These are phyloP conservation scores for Rapana venosa DNA, from an alignment of 2,888 invertebrate species.

Conservation along the genomic window DNA sequence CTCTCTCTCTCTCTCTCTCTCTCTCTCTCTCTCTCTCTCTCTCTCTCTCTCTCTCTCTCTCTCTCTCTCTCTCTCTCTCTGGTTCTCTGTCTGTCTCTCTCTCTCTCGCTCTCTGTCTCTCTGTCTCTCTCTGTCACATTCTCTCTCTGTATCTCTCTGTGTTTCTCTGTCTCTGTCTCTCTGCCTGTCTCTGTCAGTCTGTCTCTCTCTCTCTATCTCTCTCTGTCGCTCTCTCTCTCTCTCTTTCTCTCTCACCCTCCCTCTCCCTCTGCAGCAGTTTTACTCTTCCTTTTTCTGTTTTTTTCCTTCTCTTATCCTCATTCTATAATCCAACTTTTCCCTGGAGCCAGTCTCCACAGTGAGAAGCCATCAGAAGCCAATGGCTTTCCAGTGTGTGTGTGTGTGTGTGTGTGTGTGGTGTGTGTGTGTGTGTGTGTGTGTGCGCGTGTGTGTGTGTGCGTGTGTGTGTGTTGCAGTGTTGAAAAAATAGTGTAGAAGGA, in stretches of 20 bases:
- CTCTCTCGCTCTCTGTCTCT: not conserved
- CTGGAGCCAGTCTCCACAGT: too few species aligned
- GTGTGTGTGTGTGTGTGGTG: too few species aligned
- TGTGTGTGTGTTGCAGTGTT: too few species aligned
- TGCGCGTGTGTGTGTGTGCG: too few species aligned
- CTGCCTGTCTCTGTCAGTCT: not conserved
- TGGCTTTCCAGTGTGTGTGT: too few species aligned
- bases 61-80: not conserved
- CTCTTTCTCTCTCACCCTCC: constrained; percentile 3
- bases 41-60: not conserved
- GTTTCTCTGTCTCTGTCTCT: not conserved
- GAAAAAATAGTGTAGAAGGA: too few species aligned
- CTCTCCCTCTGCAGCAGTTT: not conserved
- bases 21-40: constrained; percentile 9
- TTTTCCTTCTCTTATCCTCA: not conserved
- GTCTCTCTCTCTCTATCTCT: not conserved
- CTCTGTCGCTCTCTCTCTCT: not conserved
- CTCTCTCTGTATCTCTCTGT: not conserved
- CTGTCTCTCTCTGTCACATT: not conserved
- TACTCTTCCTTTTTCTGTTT: too few species aligned
- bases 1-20: constrained; percentile 8
- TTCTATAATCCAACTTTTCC: not conserved
- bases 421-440: too few species aligned
- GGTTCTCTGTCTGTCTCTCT: not conserved
- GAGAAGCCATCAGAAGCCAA: too few species aligned